These are phyloP conservation scores for Delichon dasypus DNA, from an alignment of 2,797 vertebrate species.

Conservation along the genomic window DNA sequence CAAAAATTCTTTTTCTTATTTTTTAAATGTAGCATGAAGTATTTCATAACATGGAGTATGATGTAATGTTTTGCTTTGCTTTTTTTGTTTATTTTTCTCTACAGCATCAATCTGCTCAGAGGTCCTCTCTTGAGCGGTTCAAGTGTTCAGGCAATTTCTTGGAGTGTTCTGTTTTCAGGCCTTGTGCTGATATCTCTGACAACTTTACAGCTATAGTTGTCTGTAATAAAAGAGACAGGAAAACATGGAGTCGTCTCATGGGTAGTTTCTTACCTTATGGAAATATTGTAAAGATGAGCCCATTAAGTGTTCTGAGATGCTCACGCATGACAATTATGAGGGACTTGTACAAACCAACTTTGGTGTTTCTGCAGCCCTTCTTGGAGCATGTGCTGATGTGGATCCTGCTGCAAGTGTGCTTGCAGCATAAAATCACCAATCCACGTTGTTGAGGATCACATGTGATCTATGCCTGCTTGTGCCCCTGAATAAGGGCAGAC, in stretches of 20 bases:
- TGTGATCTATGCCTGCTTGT: neutral
- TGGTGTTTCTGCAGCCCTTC: neutral
- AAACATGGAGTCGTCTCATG: neutral
- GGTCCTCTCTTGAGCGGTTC: neutral
- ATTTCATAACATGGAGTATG: neutral
- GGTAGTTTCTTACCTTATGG: neutral
- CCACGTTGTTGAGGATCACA: neutral
- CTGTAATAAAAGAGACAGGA: neutral
- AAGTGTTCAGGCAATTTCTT: neutral
- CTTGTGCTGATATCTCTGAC: neutral
- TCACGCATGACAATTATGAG: neutral
- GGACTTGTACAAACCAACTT: neutral
- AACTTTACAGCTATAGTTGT: neutral
- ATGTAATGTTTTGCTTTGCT: neutral
- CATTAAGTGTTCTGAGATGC: neutral
- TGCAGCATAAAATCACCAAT: neutral
- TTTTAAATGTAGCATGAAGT: neutral
- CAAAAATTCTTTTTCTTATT: neutral
- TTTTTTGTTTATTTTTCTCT: neutral
- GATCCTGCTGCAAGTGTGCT: neutral
- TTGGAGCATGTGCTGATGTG: neutral
- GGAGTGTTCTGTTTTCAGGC: neutral
- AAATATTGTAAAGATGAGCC: neutral
- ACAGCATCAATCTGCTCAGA: neutral
- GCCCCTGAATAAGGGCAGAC: neutral